A percentile compares a stretch with the other conserved stretches of the same genome.
Conservation (phyloP, 2,797 vertebrate species). For the Tragelaphus eurycerus region DNA sequence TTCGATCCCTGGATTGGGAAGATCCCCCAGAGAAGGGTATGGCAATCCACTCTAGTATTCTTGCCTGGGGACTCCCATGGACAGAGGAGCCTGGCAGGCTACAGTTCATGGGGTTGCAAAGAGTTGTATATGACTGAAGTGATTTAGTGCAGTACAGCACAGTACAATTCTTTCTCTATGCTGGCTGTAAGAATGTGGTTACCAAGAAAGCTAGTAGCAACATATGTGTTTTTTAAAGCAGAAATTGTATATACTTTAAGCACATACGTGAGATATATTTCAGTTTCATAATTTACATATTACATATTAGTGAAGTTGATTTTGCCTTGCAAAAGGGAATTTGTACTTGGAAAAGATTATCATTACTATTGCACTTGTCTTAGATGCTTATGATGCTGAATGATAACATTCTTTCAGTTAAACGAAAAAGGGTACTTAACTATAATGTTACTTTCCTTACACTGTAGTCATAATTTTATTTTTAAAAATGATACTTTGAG, state of each 20-base stretch:
- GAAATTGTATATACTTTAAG: constrained; percentile 32
- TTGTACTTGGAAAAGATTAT: constrained; percentile 19
- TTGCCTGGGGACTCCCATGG: background rate
- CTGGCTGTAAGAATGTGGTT: background rate
- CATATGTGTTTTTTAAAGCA: background rate
- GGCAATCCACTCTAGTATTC: background rate
- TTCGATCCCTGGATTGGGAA: background rate
- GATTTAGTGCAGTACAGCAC: background rate
- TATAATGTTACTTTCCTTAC: constrained; percentile 38
- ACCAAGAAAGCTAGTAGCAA: background rate
- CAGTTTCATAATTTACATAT: constrained; percentile 28
- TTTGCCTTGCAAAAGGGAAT: constrained; percentile 2
- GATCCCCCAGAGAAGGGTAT: background rate
- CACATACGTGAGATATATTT: constrained; percentile 10
- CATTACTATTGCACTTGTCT: background rate
- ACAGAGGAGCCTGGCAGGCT: background rate
- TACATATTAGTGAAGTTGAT: constrained; percentile 21
- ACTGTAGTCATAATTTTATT: background rate
- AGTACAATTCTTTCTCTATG: background rate
- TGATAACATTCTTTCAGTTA: constrained; percentile 29
- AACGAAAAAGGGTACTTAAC: background rate
- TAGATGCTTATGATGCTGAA: constrained; percentile 23
- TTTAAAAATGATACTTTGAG: background rate
- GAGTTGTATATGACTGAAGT: background rate
- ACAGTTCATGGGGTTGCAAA: background rate